Evolutionary conservation across 2,888 invertebrate species (phyloP).

Genomic region (Lampropteryx suffumata): DNA sequence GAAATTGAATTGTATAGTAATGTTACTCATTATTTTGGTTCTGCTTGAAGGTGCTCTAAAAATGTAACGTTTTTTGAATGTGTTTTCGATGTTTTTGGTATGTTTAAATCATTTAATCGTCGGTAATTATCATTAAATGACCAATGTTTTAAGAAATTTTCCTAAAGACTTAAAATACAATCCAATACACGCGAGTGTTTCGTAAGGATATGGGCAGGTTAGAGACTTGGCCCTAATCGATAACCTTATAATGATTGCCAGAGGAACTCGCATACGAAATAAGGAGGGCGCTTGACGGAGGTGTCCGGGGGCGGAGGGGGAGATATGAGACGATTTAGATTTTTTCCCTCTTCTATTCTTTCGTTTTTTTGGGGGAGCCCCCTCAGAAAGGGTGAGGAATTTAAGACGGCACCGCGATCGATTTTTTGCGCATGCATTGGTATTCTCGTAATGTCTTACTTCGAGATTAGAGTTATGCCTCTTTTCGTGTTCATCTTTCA

Average conservation of each 20-base stretch:
- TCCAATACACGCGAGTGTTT: constrained; percentile 71
- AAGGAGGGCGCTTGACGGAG: constrained; percentile 80
- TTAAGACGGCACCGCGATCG: constrained; percentile 81
- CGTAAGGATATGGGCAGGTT: constrained; percentile 79
- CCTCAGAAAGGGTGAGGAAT: constrained; percentile 83
- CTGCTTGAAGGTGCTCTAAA: background rate
- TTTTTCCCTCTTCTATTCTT: constrained; percentile 83
- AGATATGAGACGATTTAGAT: constrained; percentile 84
- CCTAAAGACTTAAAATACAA: constrained; percentile 44
- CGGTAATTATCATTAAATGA: too few relatives aligned
- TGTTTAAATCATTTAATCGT: too few relatives aligned
- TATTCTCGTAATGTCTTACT: constrained; percentile 82
- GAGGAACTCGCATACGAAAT: constrained; percentile 84
- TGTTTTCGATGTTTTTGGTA: background rate
- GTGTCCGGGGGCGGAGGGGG: constrained; percentile 70
- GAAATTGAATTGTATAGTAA: constrained; percentile 13
- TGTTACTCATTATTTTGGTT: constrained; percentile 12
- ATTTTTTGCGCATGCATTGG: constrained; percentile 83
- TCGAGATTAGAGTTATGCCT: constrained; percentile 79
- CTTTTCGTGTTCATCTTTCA: constrained; percentile 45
- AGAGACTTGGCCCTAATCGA: constrained; percentile 80
- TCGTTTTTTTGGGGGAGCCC: constrained; percentile 81
- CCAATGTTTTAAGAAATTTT: too few relatives aligned
- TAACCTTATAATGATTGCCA: constrained; percentile 83
- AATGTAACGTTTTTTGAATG: background rate